phyloP scores from a whole-genome alignment of 2,797 vertebrate species.

The Dryobates pubescens region DNA sequence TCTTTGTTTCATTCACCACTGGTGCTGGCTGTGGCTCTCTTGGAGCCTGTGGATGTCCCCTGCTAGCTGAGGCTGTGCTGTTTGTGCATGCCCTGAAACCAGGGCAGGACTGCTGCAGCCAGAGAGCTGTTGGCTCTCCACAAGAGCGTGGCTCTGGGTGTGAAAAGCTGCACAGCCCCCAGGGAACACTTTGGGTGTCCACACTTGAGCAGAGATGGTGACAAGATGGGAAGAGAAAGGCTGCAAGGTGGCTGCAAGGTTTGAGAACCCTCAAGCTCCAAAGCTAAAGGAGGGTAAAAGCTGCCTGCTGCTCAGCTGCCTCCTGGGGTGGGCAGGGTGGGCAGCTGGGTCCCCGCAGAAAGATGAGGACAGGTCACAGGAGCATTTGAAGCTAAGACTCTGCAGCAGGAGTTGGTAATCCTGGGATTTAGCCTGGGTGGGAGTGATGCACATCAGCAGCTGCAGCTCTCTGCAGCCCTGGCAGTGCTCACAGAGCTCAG shows the following conservation, averaged over 20 bases:
- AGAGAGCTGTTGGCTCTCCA: not conserved
- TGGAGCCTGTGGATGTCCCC: constrained; percentile 8
- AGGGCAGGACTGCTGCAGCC: not conserved
- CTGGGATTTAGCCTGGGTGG: not conserved
- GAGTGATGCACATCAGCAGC: not conserved
- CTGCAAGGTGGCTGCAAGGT: not conserved
- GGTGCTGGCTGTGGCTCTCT: constrained; percentile 41
- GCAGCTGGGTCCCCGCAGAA: not conserved
- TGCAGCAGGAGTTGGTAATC: not conserved
- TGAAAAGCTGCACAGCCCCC: not conserved
- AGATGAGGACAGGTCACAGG: not conserved
- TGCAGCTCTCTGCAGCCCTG: not conserved
- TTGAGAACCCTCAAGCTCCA: not conserved
- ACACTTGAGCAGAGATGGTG: not conserved
- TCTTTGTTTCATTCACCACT: constrained; percentile 15
- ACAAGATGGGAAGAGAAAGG: not conserved
- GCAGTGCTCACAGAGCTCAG: not conserved
- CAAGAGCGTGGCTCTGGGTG: not conserved
- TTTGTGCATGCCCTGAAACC: not conserved
- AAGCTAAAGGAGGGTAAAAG: not conserved
- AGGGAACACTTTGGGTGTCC: not conserved
- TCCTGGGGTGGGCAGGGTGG: not conserved
- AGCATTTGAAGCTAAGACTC: not conserved
- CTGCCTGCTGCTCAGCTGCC: not conserved
- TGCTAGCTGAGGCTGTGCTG: not conserved